A percentile compares a stretch with the other conserved stretches of the same genome.
Conservation (phyloP, 2,797 vertebrate genomes). For the Tamandua tetradactyla region DNA sequence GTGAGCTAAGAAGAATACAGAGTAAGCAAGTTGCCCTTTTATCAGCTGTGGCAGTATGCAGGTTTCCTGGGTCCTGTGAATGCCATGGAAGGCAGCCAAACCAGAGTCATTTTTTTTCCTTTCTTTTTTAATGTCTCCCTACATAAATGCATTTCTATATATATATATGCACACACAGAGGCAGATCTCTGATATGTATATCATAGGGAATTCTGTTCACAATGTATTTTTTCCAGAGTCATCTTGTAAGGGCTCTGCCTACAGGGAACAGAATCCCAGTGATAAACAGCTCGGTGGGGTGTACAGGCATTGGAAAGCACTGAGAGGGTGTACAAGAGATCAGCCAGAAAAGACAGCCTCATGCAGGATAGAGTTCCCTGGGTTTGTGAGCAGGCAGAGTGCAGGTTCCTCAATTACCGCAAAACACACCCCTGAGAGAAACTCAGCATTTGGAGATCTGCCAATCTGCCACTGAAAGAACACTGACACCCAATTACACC, state of each 20-base stretch:
- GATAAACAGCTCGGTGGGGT: not conserved
- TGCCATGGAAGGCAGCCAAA: not conserved
- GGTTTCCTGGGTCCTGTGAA: not conserved
- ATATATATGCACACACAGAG: too few relatives aligned
- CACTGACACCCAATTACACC: not conserved
- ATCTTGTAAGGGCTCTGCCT: not conserved
- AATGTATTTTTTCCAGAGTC: too few relatives aligned
- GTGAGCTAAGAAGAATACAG: not conserved
- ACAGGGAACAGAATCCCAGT: not conserved
- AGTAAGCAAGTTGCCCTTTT: not conserved
- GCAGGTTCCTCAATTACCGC: not conserved
- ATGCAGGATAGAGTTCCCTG: not conserved
- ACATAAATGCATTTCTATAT: too few relatives aligned
- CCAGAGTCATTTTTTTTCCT: not conserved
- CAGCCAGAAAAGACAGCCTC: not conserved
- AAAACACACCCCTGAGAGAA: not conserved
- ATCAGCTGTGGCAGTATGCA: not conserved
- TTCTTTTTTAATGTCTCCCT: too few relatives aligned
- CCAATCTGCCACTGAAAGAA: not conserved
- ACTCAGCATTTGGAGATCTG: not conserved
- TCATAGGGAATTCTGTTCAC: too few relatives aligned
- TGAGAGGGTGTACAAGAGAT: not conserved
- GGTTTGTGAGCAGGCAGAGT: accelerated
- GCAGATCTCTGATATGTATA: too few relatives aligned
- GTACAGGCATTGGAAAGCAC: not conserved